These are phyloP conservation scores for Cacoxenus indagator DNA, from an alignment of 2,888 invertebrate species.

Conservation along the genomic window DNA sequence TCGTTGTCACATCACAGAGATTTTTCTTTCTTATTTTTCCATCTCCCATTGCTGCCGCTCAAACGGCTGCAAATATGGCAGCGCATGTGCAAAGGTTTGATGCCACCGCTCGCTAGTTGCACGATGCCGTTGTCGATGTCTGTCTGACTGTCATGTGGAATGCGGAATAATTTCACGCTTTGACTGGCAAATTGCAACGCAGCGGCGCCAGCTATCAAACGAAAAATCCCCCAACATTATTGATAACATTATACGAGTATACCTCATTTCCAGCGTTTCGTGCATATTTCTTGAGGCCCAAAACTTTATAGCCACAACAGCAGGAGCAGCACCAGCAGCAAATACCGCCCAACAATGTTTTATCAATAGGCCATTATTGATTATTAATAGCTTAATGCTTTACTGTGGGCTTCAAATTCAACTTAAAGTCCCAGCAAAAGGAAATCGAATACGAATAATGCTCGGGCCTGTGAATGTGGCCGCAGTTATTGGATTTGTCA, in stretches of 20 bases:
- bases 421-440: background rate
- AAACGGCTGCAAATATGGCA: background rate
- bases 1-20: constrained; percentile 5
- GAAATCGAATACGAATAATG: background rate
- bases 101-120: background rate
- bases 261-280: no score
- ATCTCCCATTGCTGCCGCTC: background rate
- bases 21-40: background rate
- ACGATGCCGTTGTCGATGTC: background rate
- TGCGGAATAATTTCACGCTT: constrained; percentile 57
- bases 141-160: constrained; percentile 41
- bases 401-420: constrained; percentile 29
- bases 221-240: constrained; percentile 31
- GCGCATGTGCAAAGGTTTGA: background rate
- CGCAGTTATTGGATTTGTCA: constrained; percentile 29
- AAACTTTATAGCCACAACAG: background rate
- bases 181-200: constrained; percentile 29
- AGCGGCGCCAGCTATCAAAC: background rate
- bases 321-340: no score
- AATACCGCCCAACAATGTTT: constrained; percentile 34
- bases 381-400: constrained; percentile 49
- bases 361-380: constrained; percentile 59
- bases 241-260: constrained; percentile 9
- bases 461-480: constrained; percentile 24
- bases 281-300: background rate